phyloP scores from a whole-genome alignment of 2,113 vertebrate species.

The Sprattus sprattus region DNA sequence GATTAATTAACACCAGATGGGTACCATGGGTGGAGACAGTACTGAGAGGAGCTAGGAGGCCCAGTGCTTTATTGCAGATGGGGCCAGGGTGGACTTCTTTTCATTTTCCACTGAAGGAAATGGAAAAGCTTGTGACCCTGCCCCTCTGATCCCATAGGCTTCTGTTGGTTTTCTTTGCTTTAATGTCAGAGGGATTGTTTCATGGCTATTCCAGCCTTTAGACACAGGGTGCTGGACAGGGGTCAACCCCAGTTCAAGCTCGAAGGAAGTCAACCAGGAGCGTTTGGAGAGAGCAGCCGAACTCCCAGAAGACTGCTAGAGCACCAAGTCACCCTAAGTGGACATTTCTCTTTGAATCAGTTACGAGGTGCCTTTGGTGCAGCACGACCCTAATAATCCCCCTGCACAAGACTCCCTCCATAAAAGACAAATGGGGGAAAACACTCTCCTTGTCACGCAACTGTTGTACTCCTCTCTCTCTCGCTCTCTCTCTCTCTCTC shows the following conservation, averaged over 20 bases:
- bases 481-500: not conserved
- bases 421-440: not conserved
- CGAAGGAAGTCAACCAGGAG: slow-evolving; percentile 29
- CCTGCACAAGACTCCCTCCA: not conserved
- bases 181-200: slow-evolving; percentile 44
- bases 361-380: not conserved
- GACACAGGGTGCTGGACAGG: slow-evolving; percentile 16
- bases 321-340: not conserved
- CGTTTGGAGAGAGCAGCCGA: not conserved
- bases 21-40: slow-evolving; percentile 56
- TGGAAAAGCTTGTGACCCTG: slow-evolving; percentile 69
- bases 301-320: not conserved
- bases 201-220: slow-evolving; percentile 24
- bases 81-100: slow-evolving; percentile 49
- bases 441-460: not conserved
- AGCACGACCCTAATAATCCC: not conserved
- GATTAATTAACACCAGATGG: slow-evolving; percentile 67
- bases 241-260: slow-evolving; percentile 39
- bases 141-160: slow-evolving; percentile 65
- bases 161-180: slow-evolving; percentile 41
- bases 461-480: not conserved
- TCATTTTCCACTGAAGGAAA: slow-evolving; percentile 62
- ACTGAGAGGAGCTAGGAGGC: slow-evolving; percentile 38
- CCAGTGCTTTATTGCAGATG: slow-evolving; percentile 1
- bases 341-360: not conserved